These are phyloP conservation scores for Actenoides hombroni DNA, from an alignment of 2,113 vertebrate species.

Conservation along the genomic window DNA sequence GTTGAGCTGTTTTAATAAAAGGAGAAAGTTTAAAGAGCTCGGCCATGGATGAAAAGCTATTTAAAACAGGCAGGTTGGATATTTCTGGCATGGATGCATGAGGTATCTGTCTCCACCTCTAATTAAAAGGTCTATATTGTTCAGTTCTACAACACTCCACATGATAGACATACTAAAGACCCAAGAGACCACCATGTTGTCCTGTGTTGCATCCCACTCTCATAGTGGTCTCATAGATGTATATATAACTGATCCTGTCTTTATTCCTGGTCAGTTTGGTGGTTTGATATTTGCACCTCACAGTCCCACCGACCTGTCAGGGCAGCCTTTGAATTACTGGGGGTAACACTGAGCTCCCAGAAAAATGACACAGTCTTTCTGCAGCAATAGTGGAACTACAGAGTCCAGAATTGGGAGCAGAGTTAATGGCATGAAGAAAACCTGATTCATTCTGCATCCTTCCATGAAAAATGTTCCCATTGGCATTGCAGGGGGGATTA, in stretches of 20 bases:
- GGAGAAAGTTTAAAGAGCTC: conserved; percentile 67
- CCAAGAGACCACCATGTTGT: neutral
- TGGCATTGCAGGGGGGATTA: neutral
- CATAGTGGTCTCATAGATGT: fast-evolving
- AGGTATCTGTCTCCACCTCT: conserved; percentile 53
- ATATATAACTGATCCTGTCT: neutral
- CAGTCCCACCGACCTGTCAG: neutral
- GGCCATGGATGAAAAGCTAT: conserved; percentile 69
- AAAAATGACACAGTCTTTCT: neutral
- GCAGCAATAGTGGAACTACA: neutral
- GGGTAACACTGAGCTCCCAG: neutral
- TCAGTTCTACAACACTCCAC: conserved; percentile 24
- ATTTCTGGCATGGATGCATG: conserved; percentile 55
- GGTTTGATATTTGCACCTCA: neutral
- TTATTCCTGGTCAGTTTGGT: neutral
- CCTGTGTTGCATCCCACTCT: neutral
- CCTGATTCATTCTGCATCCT: neutral
- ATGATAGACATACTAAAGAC: neutral
- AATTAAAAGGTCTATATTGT: conserved; percentile 64
- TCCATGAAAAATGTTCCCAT: neutral
- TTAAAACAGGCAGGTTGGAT: conserved; percentile 52
- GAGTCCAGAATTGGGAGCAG: neutral
- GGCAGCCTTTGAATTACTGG: neutral
- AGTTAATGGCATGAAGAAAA: neutral
- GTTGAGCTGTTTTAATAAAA: conserved; percentile 72